Percentiles rank a stretch among this genome's conserved stretches.
Evolutionary conservation across 2,797 vertebrate genomes (phyloP).

Genomic region (Sparidentex hasta): DNA sequence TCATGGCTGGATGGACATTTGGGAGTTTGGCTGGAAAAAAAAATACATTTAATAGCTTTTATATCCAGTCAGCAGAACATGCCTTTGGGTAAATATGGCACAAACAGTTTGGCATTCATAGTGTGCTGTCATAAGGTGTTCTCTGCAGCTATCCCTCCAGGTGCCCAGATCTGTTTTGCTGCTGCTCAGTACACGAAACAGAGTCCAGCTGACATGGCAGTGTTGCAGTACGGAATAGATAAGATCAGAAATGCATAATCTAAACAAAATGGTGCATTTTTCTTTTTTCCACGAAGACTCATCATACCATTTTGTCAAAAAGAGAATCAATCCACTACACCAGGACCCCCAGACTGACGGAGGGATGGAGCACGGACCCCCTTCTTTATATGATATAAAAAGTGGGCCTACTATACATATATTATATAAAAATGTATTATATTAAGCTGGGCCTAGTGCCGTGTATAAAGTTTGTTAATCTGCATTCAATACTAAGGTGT

Average conservation of each 20-base stretch:
- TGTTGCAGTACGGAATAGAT: neutral
- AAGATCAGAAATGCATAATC: neutral
- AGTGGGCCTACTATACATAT: no score
- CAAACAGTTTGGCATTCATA: neutral
- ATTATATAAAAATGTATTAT: no score
- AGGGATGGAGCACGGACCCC: no score
- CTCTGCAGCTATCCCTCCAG: neutral
- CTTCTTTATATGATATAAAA: no score
- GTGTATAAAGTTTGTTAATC: no score
- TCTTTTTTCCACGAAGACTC: no score
- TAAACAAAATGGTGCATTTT: neutral
- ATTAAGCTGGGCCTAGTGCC: no score
- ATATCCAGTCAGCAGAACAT: neutral
- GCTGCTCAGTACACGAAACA: neutral
- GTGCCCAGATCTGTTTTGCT: no score
- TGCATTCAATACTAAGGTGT: no score
- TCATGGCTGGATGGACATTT: neutral
- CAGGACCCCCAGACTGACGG: no score
- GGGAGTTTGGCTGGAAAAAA: neutral
- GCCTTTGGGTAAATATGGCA: neutral
- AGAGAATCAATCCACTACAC: no score
- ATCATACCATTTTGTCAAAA: neutral
- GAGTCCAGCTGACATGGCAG: neutral
- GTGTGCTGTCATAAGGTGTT: constrained; percentile 10
- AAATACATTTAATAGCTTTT: neutral